A percentile compares a stretch with the other conserved stretches of the same genome.
Conservation (phyloP, 2,888 invertebrate species). For the Acrobasis suavella region DNA sequence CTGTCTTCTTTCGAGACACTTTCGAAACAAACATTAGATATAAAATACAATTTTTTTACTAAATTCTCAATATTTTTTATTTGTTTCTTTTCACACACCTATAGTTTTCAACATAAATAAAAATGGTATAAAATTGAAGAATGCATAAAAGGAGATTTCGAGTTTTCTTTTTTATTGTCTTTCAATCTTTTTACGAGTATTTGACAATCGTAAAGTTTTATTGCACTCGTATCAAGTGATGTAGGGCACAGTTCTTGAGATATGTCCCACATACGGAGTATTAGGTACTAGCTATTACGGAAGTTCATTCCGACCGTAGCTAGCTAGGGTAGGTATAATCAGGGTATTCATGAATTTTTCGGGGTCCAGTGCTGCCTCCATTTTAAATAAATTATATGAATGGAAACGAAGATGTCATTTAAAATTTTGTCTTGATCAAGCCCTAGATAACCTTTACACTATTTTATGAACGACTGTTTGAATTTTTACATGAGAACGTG, state of each 20-base stretch:
- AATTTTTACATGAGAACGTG: too few relatives aligned
- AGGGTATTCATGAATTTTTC: too few relatives aligned
- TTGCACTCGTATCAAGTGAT: slow-evolving; percentile 40
- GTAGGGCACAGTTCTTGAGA: slow-evolving; percentile 11
- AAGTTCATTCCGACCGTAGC: too few relatives aligned
- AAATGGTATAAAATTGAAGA: slow-evolving; percentile 24
- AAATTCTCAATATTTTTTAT: neutral
- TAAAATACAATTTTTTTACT: neutral
- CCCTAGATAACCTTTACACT: too few relatives aligned
- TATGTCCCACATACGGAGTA: neutral
- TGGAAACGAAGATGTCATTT: too few relatives aligned
- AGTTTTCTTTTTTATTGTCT: slow-evolving; percentile 43
- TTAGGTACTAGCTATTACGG: neutral
- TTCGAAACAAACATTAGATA: neutral
- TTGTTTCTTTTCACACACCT: neutral
- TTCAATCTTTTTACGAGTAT: slow-evolving; percentile 57
- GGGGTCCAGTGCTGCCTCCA: too few relatives aligned
- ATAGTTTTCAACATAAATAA: slow-evolving; percentile 6
- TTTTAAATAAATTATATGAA: too few relatives aligned
- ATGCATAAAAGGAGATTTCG: slow-evolving; percentile 37
- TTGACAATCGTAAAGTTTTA: slow-evolving; percentile 56
- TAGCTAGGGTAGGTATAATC: too few relatives aligned
- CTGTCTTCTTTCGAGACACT: neutral
- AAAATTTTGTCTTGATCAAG: too few relatives aligned
- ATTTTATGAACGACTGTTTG: too few relatives aligned